Base-by-base conservation (phyloP, 2,888 invertebrate genomes). In the Ditula angustiorana region DNA sequence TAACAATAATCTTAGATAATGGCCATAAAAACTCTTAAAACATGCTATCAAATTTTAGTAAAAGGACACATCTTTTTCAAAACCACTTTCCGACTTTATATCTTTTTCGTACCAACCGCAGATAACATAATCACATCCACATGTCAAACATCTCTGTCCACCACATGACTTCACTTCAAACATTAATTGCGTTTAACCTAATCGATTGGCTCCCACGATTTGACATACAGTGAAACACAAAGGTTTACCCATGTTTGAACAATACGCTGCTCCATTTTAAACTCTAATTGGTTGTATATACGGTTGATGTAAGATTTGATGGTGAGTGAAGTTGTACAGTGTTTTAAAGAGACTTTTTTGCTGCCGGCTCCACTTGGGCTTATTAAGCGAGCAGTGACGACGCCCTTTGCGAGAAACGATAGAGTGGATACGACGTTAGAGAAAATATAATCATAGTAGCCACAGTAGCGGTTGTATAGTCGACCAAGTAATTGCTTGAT, bases 291-390 rank as follows among this genome's bases (percentile, higher is more conserved):
- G 7, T 58, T 2, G 5, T 3, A 0, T 1, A 33, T 64, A 55
- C 10, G 21, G 59, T 53, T 37, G 30, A 24, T 21, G 3, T 10
- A 4, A 13, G 37, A n/a, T 33, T 13, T 41, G 44, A n/a, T 50
- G 23, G 8, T 11, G 13, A 23, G 16, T 19, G 5, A 13, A 5
- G 52, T 28, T 23, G 67, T 66, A 67, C 68, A 59, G 69, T 71
- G 74, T 78, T 79, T 79, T 77, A 80, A 80, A 81, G 83, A 81
- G 77, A 77, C 78, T n/a, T 85, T 87, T 88, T 86, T 87, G 84
- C 80, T 81, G 83, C 79, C 83, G 85, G 80, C 86, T 81, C 87
- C 90, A 89, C 88, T 91, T 88, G 85, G 82, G 82, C 87, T 87
- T 90, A 88, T 87, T 90, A 89, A 89, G 86, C 84, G 79, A 80